Percentiles rank a stretch among this genome's conserved stretches.
phyloP scores from a whole-genome alignment of 2,113 vertebrate species.

The Chascanopsetta lugubris region DNA sequence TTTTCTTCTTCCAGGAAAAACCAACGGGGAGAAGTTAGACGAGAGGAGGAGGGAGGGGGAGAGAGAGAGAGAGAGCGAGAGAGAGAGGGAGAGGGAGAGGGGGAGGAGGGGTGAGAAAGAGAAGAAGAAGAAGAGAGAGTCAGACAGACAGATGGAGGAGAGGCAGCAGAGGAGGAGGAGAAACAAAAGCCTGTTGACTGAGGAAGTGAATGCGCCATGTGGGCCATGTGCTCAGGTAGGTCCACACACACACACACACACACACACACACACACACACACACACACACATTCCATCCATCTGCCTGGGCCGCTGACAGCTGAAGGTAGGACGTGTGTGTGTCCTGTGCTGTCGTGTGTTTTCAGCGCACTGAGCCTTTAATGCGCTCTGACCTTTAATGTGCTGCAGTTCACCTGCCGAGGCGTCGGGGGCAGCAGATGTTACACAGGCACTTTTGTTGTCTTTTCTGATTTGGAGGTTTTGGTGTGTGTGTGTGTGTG shows the following conservation, averaged over 20 bases:
- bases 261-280: neutral
- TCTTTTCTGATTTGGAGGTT: too few species aligned
- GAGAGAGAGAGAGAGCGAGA: constrained; percentile 22
- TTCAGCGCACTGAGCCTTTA: too few species aligned
- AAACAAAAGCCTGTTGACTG: constrained; percentile 77
- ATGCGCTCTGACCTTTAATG: too few species aligned
- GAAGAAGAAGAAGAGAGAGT: constrained; percentile 48
- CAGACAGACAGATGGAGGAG: constrained; percentile 65
- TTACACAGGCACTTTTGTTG: too few species aligned
- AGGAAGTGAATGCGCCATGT: constrained; percentile 69
- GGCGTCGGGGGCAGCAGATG: too few species aligned
- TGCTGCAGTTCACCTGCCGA: too few species aligned
- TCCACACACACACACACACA: constrained; percentile 33
- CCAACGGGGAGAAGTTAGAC: neutral
- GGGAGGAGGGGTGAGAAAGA: constrained; percentile 64
- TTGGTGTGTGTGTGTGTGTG: neutral
- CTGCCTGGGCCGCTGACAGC: too few species aligned
- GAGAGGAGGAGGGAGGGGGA: constrained; percentile 29
- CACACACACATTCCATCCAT: too few species aligned
- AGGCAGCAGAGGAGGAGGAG: constrained; percentile 69
- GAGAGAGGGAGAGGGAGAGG: constrained; percentile 66
- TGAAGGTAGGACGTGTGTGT: too few species aligned
- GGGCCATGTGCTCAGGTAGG: constrained; percentile 82
- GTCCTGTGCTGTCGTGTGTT: too few species aligned
- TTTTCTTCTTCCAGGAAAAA: too few species aligned